These are phyloP conservation scores for Lepetodrilus schrolli DNA, from an alignment of 2,888 invertebrate genomes.

Conservation along the genomic window DNA sequence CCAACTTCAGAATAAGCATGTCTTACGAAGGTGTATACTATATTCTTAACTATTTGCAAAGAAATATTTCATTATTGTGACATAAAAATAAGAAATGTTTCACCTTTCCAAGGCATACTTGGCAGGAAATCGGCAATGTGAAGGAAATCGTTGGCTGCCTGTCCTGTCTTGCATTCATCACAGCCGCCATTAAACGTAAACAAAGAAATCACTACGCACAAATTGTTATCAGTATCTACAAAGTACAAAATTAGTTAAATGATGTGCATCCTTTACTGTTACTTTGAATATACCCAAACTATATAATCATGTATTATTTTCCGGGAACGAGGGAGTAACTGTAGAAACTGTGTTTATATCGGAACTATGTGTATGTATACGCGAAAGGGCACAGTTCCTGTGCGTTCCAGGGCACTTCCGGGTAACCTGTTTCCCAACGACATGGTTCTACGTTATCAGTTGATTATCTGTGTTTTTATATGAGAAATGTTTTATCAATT, in stretches of 20 bases:
- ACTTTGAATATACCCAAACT: too few species aligned
- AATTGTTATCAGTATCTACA: too few species aligned
- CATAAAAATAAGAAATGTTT: neutral
- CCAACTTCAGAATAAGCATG: too few species aligned
- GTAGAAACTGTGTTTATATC: neutral
- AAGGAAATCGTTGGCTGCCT: constrained; percentile 62
- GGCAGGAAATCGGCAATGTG: constrained; percentile 72
- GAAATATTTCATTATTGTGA: too few species aligned
- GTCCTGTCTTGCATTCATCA: constrained; percentile 57
- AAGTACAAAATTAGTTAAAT: too few species aligned
- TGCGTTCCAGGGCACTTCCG: neutral
- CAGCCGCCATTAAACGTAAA: constrained; percentile 55
- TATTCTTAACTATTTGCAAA: too few species aligned
- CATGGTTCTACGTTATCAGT: too few species aligned
- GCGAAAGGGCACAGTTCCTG: neutral
- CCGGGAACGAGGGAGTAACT: neutral
- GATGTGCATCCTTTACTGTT: too few species aligned
- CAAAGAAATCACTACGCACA: neutral
- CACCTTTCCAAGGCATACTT: constrained; percentile 74
- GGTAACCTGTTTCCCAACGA: too few species aligned
- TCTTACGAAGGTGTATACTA: too few species aligned
- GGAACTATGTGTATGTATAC: neutral
- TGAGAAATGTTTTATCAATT: neutral
- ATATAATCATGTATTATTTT: too few species aligned
- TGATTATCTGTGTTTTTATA: neutral